Percentiles rank a stretch among this genome's conserved stretches.
Evolutionary conservation across 2,113 vertebrate genomes (phyloP).

Genomic region (Sceloporus tristichus): DNA sequence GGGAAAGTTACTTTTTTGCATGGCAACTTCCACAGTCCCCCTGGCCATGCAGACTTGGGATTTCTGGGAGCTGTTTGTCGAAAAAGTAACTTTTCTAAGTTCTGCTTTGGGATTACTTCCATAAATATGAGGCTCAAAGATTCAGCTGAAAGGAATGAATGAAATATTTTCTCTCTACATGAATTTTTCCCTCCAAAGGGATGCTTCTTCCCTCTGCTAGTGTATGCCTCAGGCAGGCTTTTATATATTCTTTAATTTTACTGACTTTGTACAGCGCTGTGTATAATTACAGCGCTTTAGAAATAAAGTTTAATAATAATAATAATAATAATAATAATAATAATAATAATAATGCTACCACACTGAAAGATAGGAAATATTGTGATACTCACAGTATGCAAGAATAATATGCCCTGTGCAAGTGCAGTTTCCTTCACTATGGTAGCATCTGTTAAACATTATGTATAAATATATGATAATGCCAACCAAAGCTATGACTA

Average conservation of each 20-base stretch:
- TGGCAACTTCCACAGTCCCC: background rate
- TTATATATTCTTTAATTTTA: too few species aligned
- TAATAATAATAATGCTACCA: background rate
- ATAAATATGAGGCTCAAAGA: background rate
- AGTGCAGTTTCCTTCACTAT: background rate
- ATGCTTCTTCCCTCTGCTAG: background rate
- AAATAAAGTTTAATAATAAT: too few species aligned
- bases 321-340: too few species aligned
- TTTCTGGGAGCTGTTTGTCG: background rate
- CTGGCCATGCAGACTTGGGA: background rate
- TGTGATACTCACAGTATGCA: background rate
- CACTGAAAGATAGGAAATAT: background rate
- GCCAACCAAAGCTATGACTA: background rate
- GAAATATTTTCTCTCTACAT: background rate
- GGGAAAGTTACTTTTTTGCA: background rate
- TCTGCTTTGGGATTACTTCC: background rate
- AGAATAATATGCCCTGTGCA: background rate
- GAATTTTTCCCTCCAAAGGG: background rate
- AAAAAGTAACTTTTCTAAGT: background rate
- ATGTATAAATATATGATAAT: background rate
- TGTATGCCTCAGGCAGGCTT: too few species aligned
- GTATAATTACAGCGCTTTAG: too few species aligned
- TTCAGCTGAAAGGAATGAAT: background rate
- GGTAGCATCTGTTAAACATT: background rate
- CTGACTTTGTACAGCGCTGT: too few species aligned